Percentiles rank a stretch among this genome's conserved stretches.
phyloP scores from a whole-genome alignment of 2,888 invertebrate species.

The Nebria salina region DNA sequence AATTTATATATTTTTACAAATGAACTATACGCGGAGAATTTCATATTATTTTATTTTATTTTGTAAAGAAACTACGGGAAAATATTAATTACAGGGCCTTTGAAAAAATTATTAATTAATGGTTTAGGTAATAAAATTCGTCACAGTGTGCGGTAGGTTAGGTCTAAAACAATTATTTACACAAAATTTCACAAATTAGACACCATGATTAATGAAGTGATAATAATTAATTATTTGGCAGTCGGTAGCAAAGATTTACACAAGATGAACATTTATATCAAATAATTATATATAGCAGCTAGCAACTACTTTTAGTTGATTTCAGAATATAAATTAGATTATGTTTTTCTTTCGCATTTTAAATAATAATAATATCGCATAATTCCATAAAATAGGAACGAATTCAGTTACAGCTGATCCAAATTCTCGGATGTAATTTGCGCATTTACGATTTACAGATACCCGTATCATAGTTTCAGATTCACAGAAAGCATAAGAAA shows the following conservation, averaged over 20 bases:
- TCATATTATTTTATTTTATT: background rate
- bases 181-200: conserved; percentile 33
- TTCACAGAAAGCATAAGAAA: conserved; percentile 7
- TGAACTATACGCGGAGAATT: background rate
- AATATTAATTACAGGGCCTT: background rate
- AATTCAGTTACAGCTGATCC: background rate
- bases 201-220: conserved; percentile 35
- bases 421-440: conserved; percentile 13
- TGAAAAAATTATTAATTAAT: conserved; percentile 32
- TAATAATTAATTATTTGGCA: conserved; percentile 27
- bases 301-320: background rate
- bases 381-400: background rate
- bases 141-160: conserved; percentile 41
- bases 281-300: too few relatives aligned
- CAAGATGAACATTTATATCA: too few relatives aligned
- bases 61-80: background rate
- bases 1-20: background rate
- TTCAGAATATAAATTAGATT: background rate
- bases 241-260: background rate
- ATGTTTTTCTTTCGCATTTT: background rate
- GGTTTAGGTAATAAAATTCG: conserved; percentile 35
- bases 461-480: conserved; percentile 11
- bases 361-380: background rate
- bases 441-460: conserved; percentile 4
- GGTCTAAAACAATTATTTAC: conserved; percentile 44